phyloP scores from a whole-genome alignment of 2,888 invertebrate species.

The Laspeyria flexula region DNA sequence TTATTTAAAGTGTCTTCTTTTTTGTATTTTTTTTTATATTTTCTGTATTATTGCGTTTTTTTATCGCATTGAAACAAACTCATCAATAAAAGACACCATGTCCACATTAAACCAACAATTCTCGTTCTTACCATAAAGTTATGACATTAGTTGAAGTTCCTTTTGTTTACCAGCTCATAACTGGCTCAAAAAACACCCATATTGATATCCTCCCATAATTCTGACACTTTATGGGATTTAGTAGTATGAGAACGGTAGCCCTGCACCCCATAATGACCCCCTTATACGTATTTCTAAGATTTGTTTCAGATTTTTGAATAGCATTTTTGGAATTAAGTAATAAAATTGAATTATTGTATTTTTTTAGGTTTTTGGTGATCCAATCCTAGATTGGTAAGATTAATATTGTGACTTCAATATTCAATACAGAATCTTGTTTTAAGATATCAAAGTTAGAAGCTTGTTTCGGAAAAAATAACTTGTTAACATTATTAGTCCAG shows the following conservation, averaged over 20 bases:
- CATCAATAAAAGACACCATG: background rate
- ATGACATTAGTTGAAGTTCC: slow-evolving; percentile 50
- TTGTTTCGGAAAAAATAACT: too few species aligned
- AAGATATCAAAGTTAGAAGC: too few species aligned
- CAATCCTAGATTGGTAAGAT: slow-evolving; percentile 2
- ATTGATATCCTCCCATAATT: slow-evolving; percentile 55
- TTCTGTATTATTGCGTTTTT: too few species aligned
- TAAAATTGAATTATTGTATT: slow-evolving; percentile 27
- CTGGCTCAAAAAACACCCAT: slow-evolving; percentile 26
- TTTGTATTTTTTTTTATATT: too few species aligned
- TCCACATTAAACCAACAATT: slow-evolving; percentile 15
- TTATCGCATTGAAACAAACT: too few species aligned
- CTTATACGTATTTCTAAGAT: slow-evolving; percentile 24
- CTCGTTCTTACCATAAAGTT: slow-evolving; percentile 19
- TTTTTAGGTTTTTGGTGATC: background rate
- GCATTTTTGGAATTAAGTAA: slow-evolving; percentile 24
- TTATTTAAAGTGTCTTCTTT: too few species aligned
- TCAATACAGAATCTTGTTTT: too few species aligned
- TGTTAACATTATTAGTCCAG: too few species aligned
- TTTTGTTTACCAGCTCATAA: slow-evolving; percentile 35
- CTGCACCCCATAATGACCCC: slow-evolving; percentile 23
- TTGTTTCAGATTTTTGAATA: slow-evolving; percentile 28
- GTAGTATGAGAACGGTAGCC: slow-evolving; percentile 55
- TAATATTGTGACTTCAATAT: too few species aligned
- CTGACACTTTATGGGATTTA: slow-evolving; percentile 51